Evolutionary conservation across 37 sponge, comb jelly and placozoan genomes (phyloP).

Genomic region (Spongia lamella): DNA sequence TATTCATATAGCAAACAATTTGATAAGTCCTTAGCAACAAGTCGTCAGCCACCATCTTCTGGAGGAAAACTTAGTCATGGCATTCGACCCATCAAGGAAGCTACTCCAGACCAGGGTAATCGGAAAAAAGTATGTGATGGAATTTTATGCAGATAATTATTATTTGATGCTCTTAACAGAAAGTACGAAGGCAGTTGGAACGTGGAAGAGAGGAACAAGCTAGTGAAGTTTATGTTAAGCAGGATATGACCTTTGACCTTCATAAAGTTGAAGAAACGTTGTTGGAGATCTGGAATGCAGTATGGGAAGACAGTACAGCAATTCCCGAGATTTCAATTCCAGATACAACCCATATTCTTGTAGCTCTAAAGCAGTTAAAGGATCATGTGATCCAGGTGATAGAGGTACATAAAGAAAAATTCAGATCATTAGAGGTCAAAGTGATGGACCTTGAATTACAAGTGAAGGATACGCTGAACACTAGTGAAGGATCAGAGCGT

Average conservation of each 20-base stretch:
- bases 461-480: conserved; percentile 46
- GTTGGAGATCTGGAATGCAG: conserved; percentile 24
- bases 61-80: too few species aligned
- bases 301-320: background rate
- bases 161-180: too few species aligned
- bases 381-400: background rate
- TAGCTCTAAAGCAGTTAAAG: conserved; percentile 29
- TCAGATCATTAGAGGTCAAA: conserved; percentile 6
- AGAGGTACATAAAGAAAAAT: background rate
- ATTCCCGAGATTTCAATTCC: too few species aligned
- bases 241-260: conserved; percentile 63
- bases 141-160: too few species aligned
- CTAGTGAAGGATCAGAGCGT: conserved; percentile 43
- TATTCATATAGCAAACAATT: background rate
- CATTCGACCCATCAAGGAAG: too few species aligned
- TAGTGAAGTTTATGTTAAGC: conserved; percentile 55
- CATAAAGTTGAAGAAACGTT: conserved; percentile 32
- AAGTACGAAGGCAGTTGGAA: conserved; percentile 25
- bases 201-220: conserved; percentile 65
- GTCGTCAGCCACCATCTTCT: too few species aligned
- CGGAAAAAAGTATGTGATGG: too few species aligned
- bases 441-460: conserved; percentile 55
- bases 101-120: too few species aligned
- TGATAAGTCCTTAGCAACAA: too few species aligned
- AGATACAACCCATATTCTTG: background rate